A percentile compares a stretch with the other conserved stretches of the same genome.
phyloP scores from a whole-genome alignment of 1,140 invertebrate species.

The Rhagoletis pomonella region DNA sequence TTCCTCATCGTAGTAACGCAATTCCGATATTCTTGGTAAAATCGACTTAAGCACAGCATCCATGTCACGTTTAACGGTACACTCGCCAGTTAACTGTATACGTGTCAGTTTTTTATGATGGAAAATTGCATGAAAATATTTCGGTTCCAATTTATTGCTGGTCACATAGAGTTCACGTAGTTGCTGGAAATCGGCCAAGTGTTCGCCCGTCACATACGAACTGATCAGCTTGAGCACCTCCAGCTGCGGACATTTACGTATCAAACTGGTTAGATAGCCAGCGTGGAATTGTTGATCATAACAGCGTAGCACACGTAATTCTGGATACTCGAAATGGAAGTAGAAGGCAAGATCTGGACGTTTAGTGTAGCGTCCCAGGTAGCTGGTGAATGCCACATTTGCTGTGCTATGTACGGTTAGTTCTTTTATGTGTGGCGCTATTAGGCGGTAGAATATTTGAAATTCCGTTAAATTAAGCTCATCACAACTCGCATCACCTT shows the following conservation, averaged over 20 bases:
- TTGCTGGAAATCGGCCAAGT: slow-evolving; percentile 58
- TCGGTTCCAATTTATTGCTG: slow-evolving; percentile 50
- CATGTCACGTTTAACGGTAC: background rate
- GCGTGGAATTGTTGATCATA: slow-evolving; percentile 37
- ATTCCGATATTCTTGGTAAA: background rate
- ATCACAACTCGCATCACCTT: background rate
- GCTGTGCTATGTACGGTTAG: slow-evolving; percentile 64
- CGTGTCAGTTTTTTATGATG: background rate
- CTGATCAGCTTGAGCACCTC: background rate
- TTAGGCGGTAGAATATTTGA: slow-evolving; percentile 10
- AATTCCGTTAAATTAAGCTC: slow-evolving; percentile 41
- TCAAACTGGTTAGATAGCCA: slow-evolving; percentile 34
- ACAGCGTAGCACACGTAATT: background rate
- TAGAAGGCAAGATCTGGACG: slow-evolving; percentile 67
- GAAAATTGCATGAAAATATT: background rate
- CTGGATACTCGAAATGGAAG: slow-evolving; percentile 57
- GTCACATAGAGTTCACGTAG: slow-evolving; percentile 63
- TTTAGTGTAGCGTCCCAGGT: slow-evolving; percentile 64
- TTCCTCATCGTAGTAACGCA: slow-evolving; percentile 25
- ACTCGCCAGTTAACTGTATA: background rate
- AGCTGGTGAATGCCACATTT: slow-evolving; percentile 64
- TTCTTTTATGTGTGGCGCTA: slow-evolving; percentile 61
- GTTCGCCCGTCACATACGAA: background rate
- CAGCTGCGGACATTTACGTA: slow-evolving; percentile 20
- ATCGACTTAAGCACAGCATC: background rate